Base-by-base conservation (phyloP, 1,140 invertebrate genomes). In the Littorina saxatilis region DNA sequence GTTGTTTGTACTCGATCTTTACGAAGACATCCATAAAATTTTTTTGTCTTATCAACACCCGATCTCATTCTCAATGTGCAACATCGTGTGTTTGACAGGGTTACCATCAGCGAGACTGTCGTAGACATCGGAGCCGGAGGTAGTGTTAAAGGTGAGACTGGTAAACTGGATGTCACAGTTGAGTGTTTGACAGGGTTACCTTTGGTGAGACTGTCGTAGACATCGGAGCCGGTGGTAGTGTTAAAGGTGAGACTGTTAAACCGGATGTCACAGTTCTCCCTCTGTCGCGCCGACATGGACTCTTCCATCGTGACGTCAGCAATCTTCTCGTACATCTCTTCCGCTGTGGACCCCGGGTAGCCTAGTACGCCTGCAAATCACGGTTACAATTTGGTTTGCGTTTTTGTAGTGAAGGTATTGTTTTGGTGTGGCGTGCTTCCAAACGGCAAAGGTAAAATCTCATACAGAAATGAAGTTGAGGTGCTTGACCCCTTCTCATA, bases 181-280 rank as follows among this genome's bases (percentile, higher is more conserved):
- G n/a, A n/a, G n/a, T n/a, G n/a, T n/a, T n/a, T n/a, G n/a, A n/a
- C n/a, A 23, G n/a, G 7, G n/a, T 27, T 66, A 35, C n/a, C 61
- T 66, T 66, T 72, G n/a, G 47, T 23, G 0, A 89, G 82, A 68
- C 86, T 88, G 15, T 85, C 29, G 77, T 86, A 87, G 17, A 89
- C 82, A 0, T 83, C 80, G 7, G 63, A 68, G 20, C 88, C 87
- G 37, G 87, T 82, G 20, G 75, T 84, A 7, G 78, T 84, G 79
- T 89, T 87, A 68, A 87, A 89, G 63, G 77, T 84, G 3, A 88
- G 61, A 27, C 82, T 66, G 37, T 76, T 82, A 55, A 89, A 87
- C 23, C 84, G 79, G 3, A 89, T 73, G 52, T 52, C 66, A 63
- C 88, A 89, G 74, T 82, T 85, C 27, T 76, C 52, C 11, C 76